Base-by-base conservation (phyloP, 2,888 invertebrate species). In the Drosophila mercatorum region DNA sequence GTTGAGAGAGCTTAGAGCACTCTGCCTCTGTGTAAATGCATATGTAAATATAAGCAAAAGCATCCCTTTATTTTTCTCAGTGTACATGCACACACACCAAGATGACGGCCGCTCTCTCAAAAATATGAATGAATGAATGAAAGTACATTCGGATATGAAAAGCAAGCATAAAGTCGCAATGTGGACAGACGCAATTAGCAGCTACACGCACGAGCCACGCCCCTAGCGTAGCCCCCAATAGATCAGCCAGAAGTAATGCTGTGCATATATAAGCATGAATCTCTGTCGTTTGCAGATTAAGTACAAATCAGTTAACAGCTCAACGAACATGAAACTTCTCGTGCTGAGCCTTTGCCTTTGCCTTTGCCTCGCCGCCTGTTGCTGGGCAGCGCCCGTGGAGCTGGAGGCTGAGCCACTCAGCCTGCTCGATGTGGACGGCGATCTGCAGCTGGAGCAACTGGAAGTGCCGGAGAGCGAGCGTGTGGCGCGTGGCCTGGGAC, bases 401-500 rank as follows among this genome's bases (percentile, higher is more conserved):
- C 28, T 63, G 68, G n/a, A 47, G 31, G 12, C 36, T 5, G 77
- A 66, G 4, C 88, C 87, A 1, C 36, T 91, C 0, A 81, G 75
- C 0, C 70, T 92, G 0, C 57, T 91, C 11, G 77, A 74, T 22
- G 75, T 77, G 68, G 88, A 91, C 63, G 40, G 84, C 14, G 90
- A 89, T 12, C 36, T 68, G 67, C 63, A 53, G 7, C 57, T 68
- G 69, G 71, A 47, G n/a, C 43, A 12, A n/a, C 31, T n/a, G 36
- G 53, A 70, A 6, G 22, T 12, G 59, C n/a, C 26, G 14, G 76
- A 79, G 0, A 62, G 56, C 10, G 75, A 77, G 6, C 79, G 92
- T 26, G 63, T 78, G 1, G 62, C 81, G 6, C 89, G 91, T 28
- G 89, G 87, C 14, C 53, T 91, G 11, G 91, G 90, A n/a, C 46